Percentiles rank a stretch among this genome's conserved stretches.
Conservation (phyloP, 1,140 invertebrate genomes). For the Branchinecta lynchi region DNA sequence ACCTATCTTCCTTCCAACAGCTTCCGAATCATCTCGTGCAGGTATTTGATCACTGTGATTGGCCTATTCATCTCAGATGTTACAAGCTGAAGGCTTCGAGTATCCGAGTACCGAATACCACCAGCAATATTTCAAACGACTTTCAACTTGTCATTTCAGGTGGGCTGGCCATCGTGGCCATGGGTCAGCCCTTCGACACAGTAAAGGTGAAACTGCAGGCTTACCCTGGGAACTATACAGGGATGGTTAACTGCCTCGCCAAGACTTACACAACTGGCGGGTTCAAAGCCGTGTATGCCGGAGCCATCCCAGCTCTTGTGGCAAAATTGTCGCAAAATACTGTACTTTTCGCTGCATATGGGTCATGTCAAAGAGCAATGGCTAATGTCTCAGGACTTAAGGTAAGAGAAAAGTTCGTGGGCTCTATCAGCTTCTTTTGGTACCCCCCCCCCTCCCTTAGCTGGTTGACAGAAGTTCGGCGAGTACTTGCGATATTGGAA, state of each 20-base stretch:
- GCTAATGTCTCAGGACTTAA: slow-evolving; percentile 13
- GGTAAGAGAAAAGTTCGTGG: background rate
- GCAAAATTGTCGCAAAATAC: slow-evolving; percentile 19
- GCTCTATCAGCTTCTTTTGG: too few species aligned
- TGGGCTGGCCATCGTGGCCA: slow-evolving; percentile 14
- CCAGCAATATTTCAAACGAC: too few species aligned
- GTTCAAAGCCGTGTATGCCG: slow-evolving; percentile 15
- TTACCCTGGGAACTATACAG: slow-evolving; percentile 16
- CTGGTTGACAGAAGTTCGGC: too few species aligned
- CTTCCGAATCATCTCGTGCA: too few species aligned
- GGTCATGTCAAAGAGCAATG: slow-evolving; percentile 15
- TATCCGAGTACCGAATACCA: too few species aligned
- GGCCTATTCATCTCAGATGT: too few species aligned
- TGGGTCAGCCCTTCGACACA: slow-evolving; percentile 18
- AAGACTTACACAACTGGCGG: slow-evolving; percentile 13
- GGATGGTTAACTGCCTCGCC: slow-evolving; percentile 15
- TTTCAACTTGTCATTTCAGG: background rate
- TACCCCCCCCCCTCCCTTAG: too few species aligned
- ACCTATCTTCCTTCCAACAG: too few species aligned
- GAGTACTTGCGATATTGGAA: too few species aligned
- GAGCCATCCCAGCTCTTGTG: slow-evolving; percentile 17
- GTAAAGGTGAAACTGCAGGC: slow-evolving; percentile 19
- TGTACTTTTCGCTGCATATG: slow-evolving; percentile 18
- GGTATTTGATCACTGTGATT: too few species aligned
- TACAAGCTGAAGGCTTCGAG: too few species aligned